Percentiles rank a stretch among this genome's conserved stretches.
These are phyloP conservation scores for Cerceris ruficornis DNA, from an alignment of 2,888 invertebrate species.

Conservation along the genomic window DNA sequence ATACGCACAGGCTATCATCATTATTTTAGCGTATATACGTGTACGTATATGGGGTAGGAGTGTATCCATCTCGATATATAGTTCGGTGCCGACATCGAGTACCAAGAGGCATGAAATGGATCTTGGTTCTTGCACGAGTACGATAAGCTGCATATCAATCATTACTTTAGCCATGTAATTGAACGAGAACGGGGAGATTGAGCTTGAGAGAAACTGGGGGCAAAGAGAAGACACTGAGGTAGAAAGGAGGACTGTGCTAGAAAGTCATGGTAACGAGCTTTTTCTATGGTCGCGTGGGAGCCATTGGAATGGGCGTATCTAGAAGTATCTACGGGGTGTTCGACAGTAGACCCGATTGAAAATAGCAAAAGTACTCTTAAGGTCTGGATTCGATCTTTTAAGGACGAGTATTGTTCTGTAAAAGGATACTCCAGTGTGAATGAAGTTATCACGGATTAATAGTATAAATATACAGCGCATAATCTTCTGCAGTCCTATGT, in stretches of 20 bases:
- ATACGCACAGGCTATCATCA: constrained; percentile 43
- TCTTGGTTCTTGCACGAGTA: constrained; percentile 39
- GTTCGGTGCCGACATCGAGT: constrained; percentile 27
- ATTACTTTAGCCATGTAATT: constrained; percentile 63
- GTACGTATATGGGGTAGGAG: background rate
- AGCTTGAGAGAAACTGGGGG: background rate
- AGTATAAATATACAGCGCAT: too few relatives aligned
- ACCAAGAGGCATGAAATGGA: constrained; percentile 50
- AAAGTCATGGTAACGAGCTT: constrained; percentile 63
- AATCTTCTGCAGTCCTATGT: too few relatives aligned
- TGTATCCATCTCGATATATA: background rate
- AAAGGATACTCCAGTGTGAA: too few relatives aligned
- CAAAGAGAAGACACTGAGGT: constrained; percentile 23
- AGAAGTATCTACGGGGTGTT: constrained; percentile 46
- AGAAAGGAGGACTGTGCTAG: constrained; percentile 47
- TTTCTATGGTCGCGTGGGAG: constrained; percentile 67
- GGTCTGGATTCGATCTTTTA: too few relatives aligned
- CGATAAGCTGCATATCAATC: constrained; percentile 63
- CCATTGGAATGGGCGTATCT: constrained; percentile 45
- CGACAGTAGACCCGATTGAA: constrained; percentile 1
- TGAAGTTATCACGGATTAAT: too few relatives aligned
- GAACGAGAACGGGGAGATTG: constrained; percentile 51
- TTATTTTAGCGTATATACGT: constrained; percentile 54
- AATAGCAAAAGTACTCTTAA: too few relatives aligned
- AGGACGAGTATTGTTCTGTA: too few relatives aligned